Conservation (phyloP, 2,797 vertebrate species). For the Oryzias dopingdopingensis region DNA sequence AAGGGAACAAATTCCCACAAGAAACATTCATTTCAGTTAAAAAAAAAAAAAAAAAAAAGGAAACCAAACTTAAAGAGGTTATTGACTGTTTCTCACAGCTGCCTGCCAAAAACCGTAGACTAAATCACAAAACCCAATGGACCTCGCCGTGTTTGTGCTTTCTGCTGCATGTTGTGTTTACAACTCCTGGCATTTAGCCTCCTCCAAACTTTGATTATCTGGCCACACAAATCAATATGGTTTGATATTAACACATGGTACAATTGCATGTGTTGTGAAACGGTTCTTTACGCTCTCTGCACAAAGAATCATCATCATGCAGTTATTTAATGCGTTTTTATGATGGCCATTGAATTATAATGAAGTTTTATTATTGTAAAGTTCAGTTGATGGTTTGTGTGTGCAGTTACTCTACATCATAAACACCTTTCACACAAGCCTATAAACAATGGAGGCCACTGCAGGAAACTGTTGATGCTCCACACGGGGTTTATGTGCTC, state of each 20-base stretch:
- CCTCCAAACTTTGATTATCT: not conserved
- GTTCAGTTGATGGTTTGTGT: too few species aligned
- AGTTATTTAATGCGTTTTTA: not conserved
- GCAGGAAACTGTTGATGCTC: too few species aligned
- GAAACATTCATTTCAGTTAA: conserved; percentile 11
- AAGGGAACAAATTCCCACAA: conserved; percentile 12
- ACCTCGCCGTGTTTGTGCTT: not conserved
- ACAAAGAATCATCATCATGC: not conserved
- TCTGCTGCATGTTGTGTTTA: conserved; percentile 3
- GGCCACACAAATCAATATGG: not conserved
- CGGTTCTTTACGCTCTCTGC: not conserved
- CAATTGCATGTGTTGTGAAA: not conserved
- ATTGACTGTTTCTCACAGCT: conserved; percentile 12
- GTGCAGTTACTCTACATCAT: too few species aligned
- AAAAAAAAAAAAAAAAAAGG: conserved; percentile 4
- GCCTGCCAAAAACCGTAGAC: conserved; percentile 1
- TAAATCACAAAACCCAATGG: conserved; percentile 9
- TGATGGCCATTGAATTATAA: conserved; percentile 1
- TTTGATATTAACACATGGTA: not conserved
- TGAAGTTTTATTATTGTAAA: too few species aligned
- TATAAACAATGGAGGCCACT: too few species aligned
- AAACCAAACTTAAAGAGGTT: conserved; percentile 7
- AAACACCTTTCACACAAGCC: too few species aligned
- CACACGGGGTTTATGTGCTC: too few species aligned
- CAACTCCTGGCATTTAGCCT: not conserved